These are phyloP conservation scores for Muntiacus muntjak DNA, from an alignment of 2,113 vertebrate species.

Conservation along the genomic window DNA sequence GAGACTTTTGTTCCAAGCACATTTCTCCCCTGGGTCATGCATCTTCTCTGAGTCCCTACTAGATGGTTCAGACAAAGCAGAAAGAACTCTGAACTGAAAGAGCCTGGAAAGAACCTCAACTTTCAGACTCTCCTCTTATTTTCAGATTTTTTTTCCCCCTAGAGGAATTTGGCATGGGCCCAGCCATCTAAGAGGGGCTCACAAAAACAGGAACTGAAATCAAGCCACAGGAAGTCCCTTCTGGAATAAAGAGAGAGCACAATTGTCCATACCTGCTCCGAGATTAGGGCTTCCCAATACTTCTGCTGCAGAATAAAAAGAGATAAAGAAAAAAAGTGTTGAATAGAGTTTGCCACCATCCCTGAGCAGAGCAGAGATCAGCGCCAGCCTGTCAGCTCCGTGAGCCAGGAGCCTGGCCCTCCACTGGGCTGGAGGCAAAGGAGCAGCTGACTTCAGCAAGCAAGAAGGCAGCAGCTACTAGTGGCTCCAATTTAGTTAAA, in stretches of 20 bases:
- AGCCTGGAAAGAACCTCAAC: neutral
- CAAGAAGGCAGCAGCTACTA: neutral
- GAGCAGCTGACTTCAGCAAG: neutral
- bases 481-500: neutral
- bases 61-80: neutral
- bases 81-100: neutral
- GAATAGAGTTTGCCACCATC: neutral
- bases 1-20: neutral
- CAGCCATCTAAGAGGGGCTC: neutral
- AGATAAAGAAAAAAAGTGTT: neutral
- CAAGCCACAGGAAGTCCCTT: conserved; percentile 24
- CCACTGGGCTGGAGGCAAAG: neutral
- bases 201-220: conserved; percentile 11
- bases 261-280: conserved; percentile 55
- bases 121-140: neutral
- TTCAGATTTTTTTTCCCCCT: neutral
- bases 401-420: neutral
- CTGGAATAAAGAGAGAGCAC: neutral
- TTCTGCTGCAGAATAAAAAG: conserved; percentile 60
- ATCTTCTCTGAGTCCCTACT: neutral
- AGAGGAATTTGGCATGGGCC: neutral
- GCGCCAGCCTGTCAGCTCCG: neutral
- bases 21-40: neutral
- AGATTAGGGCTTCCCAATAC: conserved; percentile 62
- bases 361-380: neutral